A percentile compares a stretch with the other conserved stretches of the same genome.
phyloP scores from a whole-genome alignment of 2,888 invertebrate species.

The Plusia festucae region DNA sequence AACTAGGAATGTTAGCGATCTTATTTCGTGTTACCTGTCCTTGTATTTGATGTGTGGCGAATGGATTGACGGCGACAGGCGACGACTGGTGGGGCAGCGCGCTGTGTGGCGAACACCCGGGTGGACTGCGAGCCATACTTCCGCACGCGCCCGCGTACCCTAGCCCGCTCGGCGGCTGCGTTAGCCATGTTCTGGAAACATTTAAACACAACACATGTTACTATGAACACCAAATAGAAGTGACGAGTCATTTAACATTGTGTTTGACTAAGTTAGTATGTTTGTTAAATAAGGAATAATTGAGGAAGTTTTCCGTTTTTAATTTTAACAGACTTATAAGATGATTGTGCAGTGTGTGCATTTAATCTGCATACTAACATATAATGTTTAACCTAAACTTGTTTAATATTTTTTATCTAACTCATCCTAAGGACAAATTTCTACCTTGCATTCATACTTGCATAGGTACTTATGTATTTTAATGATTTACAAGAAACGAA shows the following conservation, averaged over 20 bases:
- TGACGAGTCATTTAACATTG: conserved; percentile 26
- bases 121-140: conserved; percentile 79
- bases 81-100: conserved; percentile 81
- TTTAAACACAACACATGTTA: conserved; percentile 39
- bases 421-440: neutral
- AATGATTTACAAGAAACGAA: conserved; percentile 9
- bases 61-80: conserved; percentile 80
- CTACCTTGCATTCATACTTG: neutral
- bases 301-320: too few species aligned
- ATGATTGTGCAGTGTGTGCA: too few species aligned
- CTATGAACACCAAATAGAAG: conserved; percentile 21
- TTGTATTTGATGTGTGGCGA: conserved; percentile 80
- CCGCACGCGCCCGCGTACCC: conserved; percentile 77
- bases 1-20: too few species aligned
- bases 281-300: neutral
- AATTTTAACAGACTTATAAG: too few species aligned
- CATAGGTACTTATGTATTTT: neutral
- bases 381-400: too few species aligned
- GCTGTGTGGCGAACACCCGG: conserved; percentile 80
- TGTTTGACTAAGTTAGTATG: conserved; percentile 9
- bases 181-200: conserved; percentile 79
- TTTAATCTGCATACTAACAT: too few species aligned
- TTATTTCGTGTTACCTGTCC: conserved; percentile 74
- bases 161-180: conserved; percentile 75
- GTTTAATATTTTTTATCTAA: too few species aligned